These are phyloP conservation scores for Stenopsyche tienmushanensis DNA, from an alignment of 1,140 invertebrate genomes.

Conservation along the genomic window DNA sequence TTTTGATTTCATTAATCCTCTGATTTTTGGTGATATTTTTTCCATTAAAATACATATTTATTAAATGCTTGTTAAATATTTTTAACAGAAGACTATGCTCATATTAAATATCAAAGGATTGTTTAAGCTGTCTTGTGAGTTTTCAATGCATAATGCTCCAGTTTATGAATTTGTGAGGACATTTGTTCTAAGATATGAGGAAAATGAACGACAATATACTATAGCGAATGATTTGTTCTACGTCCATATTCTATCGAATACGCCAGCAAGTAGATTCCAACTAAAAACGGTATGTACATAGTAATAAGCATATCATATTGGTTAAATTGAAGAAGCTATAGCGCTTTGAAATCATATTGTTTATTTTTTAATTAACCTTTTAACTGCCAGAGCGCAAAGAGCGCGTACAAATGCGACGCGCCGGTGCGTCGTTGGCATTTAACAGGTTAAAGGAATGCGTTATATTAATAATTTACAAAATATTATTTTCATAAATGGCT, in stretches of 20 bases:
- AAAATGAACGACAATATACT: constrained; percentile 47
- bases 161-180: constrained; percentile 47
- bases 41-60: not conserved
- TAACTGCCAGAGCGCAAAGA: too few species aligned
- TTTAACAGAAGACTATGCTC: constrained; percentile 14
- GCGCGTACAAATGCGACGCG: too few species aligned
- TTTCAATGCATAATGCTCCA: constrained; percentile 47
- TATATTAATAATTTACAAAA: too few species aligned
- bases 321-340: too few species aligned
- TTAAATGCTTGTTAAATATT: too few species aligned
- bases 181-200: constrained; percentile 42
- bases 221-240: constrained; percentile 49
- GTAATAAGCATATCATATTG: too few species aligned
- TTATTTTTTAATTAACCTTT: too few species aligned
- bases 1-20: not conserved
- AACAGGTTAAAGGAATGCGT: too few species aligned
- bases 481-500: too few species aligned
- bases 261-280: not conserved
- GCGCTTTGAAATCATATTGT: too few species aligned
- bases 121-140: constrained; percentile 45
- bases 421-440: too few species aligned
- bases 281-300: constrained; percentile 44
- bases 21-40: not conserved
- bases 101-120: constrained; percentile 44
- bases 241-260: constrained; percentile 35